Conservation (phyloP, 92 coral and sea anemone genomes). For the Phenganax marumi region DNA sequence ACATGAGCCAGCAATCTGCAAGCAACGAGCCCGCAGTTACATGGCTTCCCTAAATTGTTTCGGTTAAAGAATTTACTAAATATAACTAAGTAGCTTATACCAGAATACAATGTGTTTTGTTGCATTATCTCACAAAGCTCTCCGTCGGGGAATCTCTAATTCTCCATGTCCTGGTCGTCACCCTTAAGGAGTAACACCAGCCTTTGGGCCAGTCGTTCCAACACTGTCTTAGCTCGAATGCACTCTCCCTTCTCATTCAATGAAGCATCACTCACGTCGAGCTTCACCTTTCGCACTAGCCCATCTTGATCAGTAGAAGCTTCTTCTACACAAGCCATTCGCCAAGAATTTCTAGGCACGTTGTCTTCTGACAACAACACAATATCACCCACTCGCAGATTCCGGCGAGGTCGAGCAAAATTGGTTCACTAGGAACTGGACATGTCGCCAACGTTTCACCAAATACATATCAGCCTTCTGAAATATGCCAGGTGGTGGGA, state of each 20-base stretch:
- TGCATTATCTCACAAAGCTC: conserved; percentile 28
- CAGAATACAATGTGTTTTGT: background rate
- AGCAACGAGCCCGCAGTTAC: no score
- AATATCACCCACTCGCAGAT: conserved; percentile 43
- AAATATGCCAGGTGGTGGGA: conserved; percentile 49
- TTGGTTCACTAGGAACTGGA: conserved; percentile 50
- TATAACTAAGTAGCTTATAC: background rate
- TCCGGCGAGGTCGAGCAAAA: conserved; percentile 47
- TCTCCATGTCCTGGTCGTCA: conserved; percentile 48
- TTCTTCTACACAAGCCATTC: conserved; percentile 45
- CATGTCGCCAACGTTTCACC: conserved; percentile 48
- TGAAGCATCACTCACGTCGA: conserved; percentile 45
- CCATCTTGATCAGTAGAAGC: conserved; percentile 33
- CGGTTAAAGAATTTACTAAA: conserved; percentile 22
- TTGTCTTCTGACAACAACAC: conserved; percentile 44
- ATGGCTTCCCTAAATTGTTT: conserved; percentile 50
- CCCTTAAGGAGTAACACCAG: conserved; percentile 26
- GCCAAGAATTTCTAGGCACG: conserved; percentile 43
- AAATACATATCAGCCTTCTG: conserved; percentile 48
- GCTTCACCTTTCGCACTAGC: conserved; percentile 46
- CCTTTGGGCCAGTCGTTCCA: conserved; percentile 44
- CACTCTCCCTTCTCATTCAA: conserved; percentile 37
- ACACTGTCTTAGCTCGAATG: background rate
- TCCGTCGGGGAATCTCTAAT: conserved; percentile 45
- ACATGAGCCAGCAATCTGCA: background rate